Base-by-base conservation (phyloP, 37 sponge, comb jelly and placozoan species). In the Cladorhizidae sp. region DNA sequence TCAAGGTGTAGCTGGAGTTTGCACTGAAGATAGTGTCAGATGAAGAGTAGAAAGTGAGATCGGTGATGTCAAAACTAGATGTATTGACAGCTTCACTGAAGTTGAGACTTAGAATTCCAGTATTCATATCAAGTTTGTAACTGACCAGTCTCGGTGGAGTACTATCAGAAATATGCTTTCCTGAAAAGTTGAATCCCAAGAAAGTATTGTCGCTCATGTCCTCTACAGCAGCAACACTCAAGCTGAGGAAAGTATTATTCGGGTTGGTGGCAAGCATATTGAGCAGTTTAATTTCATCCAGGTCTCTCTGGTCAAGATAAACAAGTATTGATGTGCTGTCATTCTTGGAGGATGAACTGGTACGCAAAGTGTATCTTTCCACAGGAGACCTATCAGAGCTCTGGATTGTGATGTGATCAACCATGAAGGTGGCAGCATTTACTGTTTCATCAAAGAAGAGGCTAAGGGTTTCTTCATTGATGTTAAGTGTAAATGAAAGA, bases 401-500 rank as follows among this genome's bases (percentile, higher is more conserved):
- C 61, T 84, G 76, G 1, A 94, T 26, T 0, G 91, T 84, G 31
- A 87, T 54, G 18, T 35, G 51, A 29, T 50, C 43, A 7, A 85
- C 71, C 21, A 64, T 42, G n/a, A 96, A 64, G 20, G 89, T 78
- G 26, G 81, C 75, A 17, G 88, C 88, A 84, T 89, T 82, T 39
- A 96, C 87, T 41, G 93, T 90, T 61, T 96, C 97, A 70, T 88
- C 78, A 70, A 96, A 96, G 2, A 70, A 73, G 12, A 96, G 45
- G 1, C 41, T 64, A 12, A 96, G 74, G 0, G 57, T 40, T 22
- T 83, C 97, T 49, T 56, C 18, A 72, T 91, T 75, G 39, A 93
- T 38, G 69, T 96, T 86, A 42, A 96, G 70, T 22, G 54, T 49
- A 57, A 87, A 93, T 22, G 12, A 33, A 20, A 43, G 61, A 0